These are phyloP conservation scores for Pelmatolapia mariae DNA, from an alignment of 2,113 vertebrate genomes.

Conservation along the genomic window DNA sequence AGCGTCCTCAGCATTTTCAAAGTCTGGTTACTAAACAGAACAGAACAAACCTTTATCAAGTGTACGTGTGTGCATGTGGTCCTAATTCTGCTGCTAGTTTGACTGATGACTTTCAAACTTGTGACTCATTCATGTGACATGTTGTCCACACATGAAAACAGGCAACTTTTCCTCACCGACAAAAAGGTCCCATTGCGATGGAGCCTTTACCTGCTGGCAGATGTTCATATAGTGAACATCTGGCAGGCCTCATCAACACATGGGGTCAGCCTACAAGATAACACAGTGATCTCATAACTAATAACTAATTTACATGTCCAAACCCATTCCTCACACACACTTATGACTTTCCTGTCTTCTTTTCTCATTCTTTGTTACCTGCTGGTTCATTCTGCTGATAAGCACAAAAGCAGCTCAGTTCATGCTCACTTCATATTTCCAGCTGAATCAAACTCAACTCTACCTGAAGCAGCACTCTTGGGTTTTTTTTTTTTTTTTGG, in stretches of 20 bases:
- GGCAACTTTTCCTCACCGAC: not conserved
- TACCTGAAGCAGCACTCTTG: not conserved
- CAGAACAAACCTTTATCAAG: not conserved
- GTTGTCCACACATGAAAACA: not conserved
- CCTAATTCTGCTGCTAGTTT: not conserved
- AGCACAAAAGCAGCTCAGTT: not conserved
- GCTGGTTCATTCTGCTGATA: not conserved
- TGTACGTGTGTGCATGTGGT: not conserved
- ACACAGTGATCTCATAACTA: not conserved
- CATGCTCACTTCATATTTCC: not conserved
- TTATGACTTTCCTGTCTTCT: not conserved
- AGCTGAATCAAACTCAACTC: not conserved
- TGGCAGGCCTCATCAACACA: not conserved
- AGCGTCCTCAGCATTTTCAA: not conserved
- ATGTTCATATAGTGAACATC: not conserved
- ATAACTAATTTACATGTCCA: not conserved
- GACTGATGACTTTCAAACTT: not conserved
- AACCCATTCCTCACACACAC: not conserved
- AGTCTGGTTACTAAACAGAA: not conserved
- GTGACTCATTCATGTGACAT: not conserved
- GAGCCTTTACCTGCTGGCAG: not conserved
- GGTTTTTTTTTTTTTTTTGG: not conserved
- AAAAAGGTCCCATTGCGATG: not conserved
- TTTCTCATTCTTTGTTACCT: not conserved
- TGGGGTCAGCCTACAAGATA: not conserved